A percentile compares a stretch with the other conserved stretches of the same genome.
Evolutionary conservation across 2,888 invertebrate genomes (phyloP).

Genomic region (Hypomecis atomaria): DNA sequence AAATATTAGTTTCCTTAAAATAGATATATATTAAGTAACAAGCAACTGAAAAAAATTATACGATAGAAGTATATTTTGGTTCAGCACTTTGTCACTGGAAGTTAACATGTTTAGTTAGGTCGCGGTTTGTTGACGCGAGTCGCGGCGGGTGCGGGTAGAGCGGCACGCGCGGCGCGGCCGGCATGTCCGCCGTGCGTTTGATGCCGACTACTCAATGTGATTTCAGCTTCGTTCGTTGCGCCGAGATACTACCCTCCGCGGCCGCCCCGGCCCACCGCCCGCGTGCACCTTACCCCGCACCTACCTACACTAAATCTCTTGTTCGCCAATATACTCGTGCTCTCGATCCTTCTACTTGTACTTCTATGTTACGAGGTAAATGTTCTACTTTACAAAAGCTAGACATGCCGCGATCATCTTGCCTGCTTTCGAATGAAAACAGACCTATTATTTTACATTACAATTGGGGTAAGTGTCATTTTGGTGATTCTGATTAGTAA

Average conservation of each 20-base stretch:
- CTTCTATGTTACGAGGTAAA: constrained; percentile 6
- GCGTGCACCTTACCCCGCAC: constrained; percentile 54
- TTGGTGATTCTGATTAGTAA: not conserved
- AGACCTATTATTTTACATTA: not conserved
- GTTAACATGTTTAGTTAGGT: constrained; percentile 11
- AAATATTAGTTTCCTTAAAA: not conserved
- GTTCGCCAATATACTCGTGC: constrained; percentile 42
- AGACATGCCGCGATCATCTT: not conserved
- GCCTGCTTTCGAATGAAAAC: not conserved
- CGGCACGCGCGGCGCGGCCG: constrained; percentile 33
- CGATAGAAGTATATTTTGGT: not conserved
- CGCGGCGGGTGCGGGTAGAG: constrained; percentile 29
- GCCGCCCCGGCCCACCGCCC: constrained; percentile 53
- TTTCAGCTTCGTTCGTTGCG: constrained; percentile 57
- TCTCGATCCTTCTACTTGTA: constrained; percentile 37
- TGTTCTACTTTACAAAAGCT: constrained; percentile 4
- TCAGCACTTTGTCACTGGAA: constrained; percentile 13
- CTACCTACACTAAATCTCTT: constrained; percentile 50
- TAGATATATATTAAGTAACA: not conserved
- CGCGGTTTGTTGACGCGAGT: constrained; percentile 26
- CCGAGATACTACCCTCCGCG: constrained; percentile 62
- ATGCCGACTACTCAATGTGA: constrained; percentile 70
- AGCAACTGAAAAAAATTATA: constrained; percentile 4
- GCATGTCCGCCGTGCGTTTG: constrained; percentile 63
- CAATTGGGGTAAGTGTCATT: not conserved